Conservation (phyloP, 53 echinoderm and acorn worm species). For the Stichopus horrens region DNA sequence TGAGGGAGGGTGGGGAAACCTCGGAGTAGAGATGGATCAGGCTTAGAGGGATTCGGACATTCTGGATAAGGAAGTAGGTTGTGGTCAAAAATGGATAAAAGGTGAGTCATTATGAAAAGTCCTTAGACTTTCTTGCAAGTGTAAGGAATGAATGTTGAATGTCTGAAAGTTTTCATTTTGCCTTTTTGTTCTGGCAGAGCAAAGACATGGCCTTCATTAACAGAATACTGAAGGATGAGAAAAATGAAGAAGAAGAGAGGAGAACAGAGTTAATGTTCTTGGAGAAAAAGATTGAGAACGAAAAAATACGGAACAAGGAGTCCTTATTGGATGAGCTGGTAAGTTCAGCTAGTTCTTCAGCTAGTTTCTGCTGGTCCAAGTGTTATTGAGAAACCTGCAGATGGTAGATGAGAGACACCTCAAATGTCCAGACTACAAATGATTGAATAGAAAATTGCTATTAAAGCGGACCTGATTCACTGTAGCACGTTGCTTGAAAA, state of each 20-base stretch:
- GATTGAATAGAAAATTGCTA: background rate
- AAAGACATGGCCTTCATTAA: slow-evolving; percentile 69
- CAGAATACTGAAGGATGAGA: slow-evolving; percentile 72
- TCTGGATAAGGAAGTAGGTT: too few relatives aligned
- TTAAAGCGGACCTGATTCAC: background rate
- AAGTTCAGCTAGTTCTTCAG: slow-evolving; percentile 18
- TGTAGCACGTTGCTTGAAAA: too few relatives aligned
- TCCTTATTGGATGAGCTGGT: slow-evolving; percentile 93
- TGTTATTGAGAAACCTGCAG: background rate
- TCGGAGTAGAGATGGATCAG: too few relatives aligned
- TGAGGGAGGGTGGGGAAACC: too few relatives aligned
- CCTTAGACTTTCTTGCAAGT: background rate
- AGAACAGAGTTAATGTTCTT: slow-evolving; percentile 66
- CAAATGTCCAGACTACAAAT: background rate
- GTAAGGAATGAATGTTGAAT: background rate
- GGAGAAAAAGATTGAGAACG: slow-evolving; percentile 68
- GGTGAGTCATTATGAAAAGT: too few relatives aligned
- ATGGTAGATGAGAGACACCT: background rate
- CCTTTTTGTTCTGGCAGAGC: slow-evolving; percentile 55
- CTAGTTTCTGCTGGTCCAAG: too few relatives aligned
- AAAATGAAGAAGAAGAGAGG: slow-evolving; percentile 66
- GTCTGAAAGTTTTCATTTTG: background rate
- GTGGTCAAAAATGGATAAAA: too few relatives aligned
- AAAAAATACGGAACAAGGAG: slow-evolving; percentile 89
- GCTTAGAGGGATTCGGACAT: too few relatives aligned